Conservation (phyloP, 2,888 invertebrate genomes). For the Sminthurides aquaticus region DNA sequence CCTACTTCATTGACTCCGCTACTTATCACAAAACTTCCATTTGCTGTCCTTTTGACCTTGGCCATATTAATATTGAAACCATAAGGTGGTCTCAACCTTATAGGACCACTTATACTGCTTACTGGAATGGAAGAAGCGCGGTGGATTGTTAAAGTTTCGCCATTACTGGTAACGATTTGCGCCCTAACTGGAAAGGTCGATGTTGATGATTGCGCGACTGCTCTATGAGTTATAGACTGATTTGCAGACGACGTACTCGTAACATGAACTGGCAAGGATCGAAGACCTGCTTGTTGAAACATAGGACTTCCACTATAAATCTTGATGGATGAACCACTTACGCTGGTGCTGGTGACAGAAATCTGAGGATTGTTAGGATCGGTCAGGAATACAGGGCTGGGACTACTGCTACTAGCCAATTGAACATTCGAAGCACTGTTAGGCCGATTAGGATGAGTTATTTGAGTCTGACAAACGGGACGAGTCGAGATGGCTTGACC, state of each 20-base stretch:
- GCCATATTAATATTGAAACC: slow-evolving; percentile 28
- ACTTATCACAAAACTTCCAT: slow-evolving; percentile 24
- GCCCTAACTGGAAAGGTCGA: slow-evolving; percentile 35
- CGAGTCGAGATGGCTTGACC: slow-evolving; percentile 33
- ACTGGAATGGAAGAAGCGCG: slow-evolving; percentile 31
- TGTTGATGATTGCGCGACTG: background rate
- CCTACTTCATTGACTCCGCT: slow-evolving; percentile 1
- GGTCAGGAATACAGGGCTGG: slow-evolving; percentile 14
- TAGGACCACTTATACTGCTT: slow-evolving; percentile 25
- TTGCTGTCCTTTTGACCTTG: slow-evolving; percentile 34
- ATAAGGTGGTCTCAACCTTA: slow-evolving; percentile 32
- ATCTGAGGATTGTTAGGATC: too few relatives aligned
- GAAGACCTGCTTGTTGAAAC: background rate
- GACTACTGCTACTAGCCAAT: slow-evolving; percentile 26
- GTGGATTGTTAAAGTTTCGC: slow-evolving; percentile 43
- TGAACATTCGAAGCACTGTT: slow-evolving; percentile 38
- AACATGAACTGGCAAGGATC: slow-evolving; percentile 15
- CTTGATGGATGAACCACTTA: slow-evolving; percentile 12
- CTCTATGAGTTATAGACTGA: slow-evolving; percentile 12
- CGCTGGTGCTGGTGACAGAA: slow-evolving; percentile 3
- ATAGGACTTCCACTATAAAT: slow-evolving; percentile 16
- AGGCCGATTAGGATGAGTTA: slow-evolving; percentile 27
- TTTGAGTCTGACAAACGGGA: slow-evolving; percentile 22
- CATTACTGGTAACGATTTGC: slow-evolving; percentile 42
- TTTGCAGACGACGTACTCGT: background rate